Evolutionary conservation across 2,888 invertebrate genomes (phyloP), one percentile per base, ranked within the genome.

Genomic region (Dicranocentrus wangi): DNA sequence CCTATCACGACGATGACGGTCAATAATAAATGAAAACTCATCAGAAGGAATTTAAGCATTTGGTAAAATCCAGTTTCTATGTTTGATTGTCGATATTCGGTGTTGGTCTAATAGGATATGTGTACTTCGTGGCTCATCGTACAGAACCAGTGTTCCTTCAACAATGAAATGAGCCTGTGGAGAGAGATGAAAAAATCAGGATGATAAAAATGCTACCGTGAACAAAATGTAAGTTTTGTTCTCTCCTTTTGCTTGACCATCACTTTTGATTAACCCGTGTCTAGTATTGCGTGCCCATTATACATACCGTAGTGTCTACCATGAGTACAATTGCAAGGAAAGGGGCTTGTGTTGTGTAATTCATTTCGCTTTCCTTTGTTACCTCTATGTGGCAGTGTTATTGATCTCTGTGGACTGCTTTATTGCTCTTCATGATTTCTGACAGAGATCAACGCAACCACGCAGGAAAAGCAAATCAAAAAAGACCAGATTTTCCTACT

Each of bases 361-460:
- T 69, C 55, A 55, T 69, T 69, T 69, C 53, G 53, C 53, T 69
- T 66, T 53, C 28, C 10, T 17, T 66, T 8, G 28, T n/a, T 19
- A 27, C 55, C 15, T 27, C 2, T 47, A 32, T 42, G 60, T 43
- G 42, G 53, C 42, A 71, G 60, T 60, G 70, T 71, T 71, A 71
- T 71, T 71, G 70, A 71, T 71, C 70, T 71, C 70, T 43, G 42
- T 28, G 60, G 60, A 71, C 70, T 60, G 43, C 43, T 71, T 71
- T 71, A 71, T 71, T 58, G 27, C 70, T 51, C 27, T 58, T 71
- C 60, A 32, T 60, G 42, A 65, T 65, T 19, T 61, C 32, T 32
- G 61, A 32, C 61, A 61, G 70, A 42, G 28, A 25, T n/a, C n/a
- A n/a, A n/a, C n/a, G 39, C 7, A 39, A 39, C 7, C 7, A 8